A percentile compares a stretch with the other conserved stretches of the same genome.
phyloP scores from a whole-genome alignment of 2,797 vertebrate genomes.

The Spheniscus humboldti region DNA sequence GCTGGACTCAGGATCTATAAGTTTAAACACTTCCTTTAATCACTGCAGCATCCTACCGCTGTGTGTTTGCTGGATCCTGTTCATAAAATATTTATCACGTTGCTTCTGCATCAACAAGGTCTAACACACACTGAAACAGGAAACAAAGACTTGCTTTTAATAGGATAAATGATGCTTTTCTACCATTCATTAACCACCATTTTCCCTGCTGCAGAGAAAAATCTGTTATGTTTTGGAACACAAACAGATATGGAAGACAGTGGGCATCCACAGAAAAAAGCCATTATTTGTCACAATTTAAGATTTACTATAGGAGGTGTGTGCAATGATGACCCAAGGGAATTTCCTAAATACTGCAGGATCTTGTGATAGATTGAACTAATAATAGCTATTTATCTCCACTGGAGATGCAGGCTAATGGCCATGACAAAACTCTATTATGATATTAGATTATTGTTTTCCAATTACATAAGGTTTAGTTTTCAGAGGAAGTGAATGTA shows the following conservation, averaged over 20 bases:
- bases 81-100: constrained; percentile 34
- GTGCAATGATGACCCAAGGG: background rate
- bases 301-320: background rate
- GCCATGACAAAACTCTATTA: background rate
- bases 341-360: background rate
- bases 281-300: background rate
- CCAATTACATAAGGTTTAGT: background rate
- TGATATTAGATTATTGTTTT: constrained; percentile 11
- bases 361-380: constrained; percentile 8
- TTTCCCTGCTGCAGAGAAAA: background rate
- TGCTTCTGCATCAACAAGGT: background rate
- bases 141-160: constrained; percentile 22
- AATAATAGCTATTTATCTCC: constrained; percentile 11
- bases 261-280: background rate
- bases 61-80: background rate
- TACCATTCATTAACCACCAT: constrained; percentile 9
- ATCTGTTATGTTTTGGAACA: background rate
- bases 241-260: background rate
- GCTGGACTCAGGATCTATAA: background rate
- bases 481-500: background rate
- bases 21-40: background rate
- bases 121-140: background rate
- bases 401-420: background rate
- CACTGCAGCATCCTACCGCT: background rate
- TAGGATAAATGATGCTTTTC: background rate